phyloP scores from a whole-genome alignment of 1,140 invertebrate genomes.

The Brachionus calyciflorus region DNA sequence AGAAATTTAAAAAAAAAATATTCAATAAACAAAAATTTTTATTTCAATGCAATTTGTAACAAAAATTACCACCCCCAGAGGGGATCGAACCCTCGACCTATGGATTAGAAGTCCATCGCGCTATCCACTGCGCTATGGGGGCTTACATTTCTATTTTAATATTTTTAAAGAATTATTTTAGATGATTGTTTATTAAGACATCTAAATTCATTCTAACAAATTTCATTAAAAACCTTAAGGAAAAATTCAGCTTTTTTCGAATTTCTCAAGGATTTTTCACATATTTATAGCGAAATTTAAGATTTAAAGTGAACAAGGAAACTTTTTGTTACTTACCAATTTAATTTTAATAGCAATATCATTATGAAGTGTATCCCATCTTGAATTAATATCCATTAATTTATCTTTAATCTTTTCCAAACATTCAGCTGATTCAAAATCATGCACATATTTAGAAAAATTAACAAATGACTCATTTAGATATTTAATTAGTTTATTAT shows the following conservation, averaged over 20 bases:
- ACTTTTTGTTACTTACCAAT: slow-evolving; percentile 31
- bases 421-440: slow-evolving; percentile 24
- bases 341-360: slow-evolving; percentile 36
- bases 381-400: slow-evolving; percentile 14
- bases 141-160: background rate
- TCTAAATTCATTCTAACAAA: no score
- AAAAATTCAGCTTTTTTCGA: no score
- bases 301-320: no score
- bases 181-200: no score
- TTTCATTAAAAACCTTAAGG: no score
- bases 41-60: no score
- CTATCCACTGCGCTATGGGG: background rate
- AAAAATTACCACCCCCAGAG: background rate
- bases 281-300: no score
- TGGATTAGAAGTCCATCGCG: background rate
- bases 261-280: no score
- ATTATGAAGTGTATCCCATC: slow-evolving; percentile 36
- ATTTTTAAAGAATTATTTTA: background rate
- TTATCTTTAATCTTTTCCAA: slow-evolving; percentile 8
- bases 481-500: slow-evolving; percentile 39
- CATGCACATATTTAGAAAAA: slow-evolving; percentile 27
- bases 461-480: slow-evolving; percentile 39
- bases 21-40: no score
- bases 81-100: background rate
- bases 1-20: no score